Conservation (phyloP, 2,113 vertebrate genomes). For the Ahaetulla prasina region DNA sequence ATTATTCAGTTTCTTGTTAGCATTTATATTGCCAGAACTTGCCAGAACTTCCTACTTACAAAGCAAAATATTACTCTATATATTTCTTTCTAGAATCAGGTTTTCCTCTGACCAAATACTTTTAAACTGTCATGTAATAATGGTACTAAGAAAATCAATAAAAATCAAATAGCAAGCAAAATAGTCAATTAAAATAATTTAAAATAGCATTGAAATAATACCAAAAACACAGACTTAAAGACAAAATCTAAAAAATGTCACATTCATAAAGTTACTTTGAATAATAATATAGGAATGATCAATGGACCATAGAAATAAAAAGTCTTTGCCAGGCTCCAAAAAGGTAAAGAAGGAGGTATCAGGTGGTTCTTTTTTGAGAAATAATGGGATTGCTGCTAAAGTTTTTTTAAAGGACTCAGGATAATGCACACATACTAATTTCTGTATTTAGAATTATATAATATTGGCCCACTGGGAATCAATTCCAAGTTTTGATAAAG, state of each 20-base stretch:
- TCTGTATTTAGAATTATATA: neutral
- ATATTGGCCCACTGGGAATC: neutral
- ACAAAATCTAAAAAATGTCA: neutral
- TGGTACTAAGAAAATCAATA: neutral
- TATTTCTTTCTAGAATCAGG: neutral
- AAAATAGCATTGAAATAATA: neutral
- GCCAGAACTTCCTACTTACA: constrained; percentile 31
- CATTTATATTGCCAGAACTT: constrained; percentile 18
- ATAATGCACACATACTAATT: neutral
- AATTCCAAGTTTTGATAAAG: neutral
- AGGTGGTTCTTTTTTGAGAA: neutral
- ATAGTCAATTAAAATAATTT: neutral
- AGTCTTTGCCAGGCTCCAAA: neutral
- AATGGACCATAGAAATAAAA: neutral
- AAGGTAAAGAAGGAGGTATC: neutral
- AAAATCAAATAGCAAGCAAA: neutral
- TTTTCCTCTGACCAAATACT: neutral
- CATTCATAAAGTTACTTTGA: neutral
- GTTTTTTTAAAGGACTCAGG: neutral
- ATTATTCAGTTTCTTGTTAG: constrained; percentile 35
- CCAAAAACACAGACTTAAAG: neutral
- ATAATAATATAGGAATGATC: neutral
- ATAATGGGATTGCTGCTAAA: neutral
- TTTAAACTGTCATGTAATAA: neutral
- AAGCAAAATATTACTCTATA: constrained; percentile 40